These are phyloP conservation scores for Agapornis canus DNA, from an alignment of 2,797 vertebrate species.

Conservation along the genomic window DNA sequence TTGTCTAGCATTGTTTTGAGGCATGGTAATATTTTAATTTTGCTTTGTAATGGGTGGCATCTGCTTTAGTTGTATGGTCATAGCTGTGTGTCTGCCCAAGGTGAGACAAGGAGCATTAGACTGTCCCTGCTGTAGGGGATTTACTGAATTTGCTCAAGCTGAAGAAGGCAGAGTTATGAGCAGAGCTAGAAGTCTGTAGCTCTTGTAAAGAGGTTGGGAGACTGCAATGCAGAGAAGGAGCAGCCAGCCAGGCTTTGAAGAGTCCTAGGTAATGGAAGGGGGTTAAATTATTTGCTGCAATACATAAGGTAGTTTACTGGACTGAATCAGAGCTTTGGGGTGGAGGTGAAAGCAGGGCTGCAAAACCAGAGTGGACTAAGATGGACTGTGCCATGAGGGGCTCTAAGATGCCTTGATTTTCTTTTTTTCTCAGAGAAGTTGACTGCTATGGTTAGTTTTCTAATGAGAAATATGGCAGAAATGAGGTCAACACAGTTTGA, in stretches of 20 bases:
- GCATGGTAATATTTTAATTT: background rate
- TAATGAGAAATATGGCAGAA: background rate
- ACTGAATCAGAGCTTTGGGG: background rate
- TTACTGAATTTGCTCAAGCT: background rate
- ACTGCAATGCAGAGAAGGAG: background rate
- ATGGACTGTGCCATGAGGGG: background rate
- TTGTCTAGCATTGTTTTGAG: background rate
- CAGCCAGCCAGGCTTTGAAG: background rate
- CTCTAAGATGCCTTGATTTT: background rate
- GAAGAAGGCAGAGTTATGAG: background rate
- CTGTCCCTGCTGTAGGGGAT: background rate
- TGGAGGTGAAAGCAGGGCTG: background rate
- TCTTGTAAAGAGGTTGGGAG: background rate
- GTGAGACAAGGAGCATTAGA: background rate
- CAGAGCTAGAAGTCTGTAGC: background rate
- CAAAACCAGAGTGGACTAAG: background rate
- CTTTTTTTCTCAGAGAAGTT: background rate
- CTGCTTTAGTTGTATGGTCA: background rate
- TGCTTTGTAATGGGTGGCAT: background rate
- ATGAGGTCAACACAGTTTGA: background rate
- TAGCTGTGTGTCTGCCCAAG: background rate
- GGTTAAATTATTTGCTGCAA: background rate
- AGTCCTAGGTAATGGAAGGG: background rate
- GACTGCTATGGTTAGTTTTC: background rate
- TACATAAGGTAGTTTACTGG: background rate